Evolutionary conservation across 2,888 invertebrate species (phyloP).

Genomic region (Cynaeus angustus): DNA sequence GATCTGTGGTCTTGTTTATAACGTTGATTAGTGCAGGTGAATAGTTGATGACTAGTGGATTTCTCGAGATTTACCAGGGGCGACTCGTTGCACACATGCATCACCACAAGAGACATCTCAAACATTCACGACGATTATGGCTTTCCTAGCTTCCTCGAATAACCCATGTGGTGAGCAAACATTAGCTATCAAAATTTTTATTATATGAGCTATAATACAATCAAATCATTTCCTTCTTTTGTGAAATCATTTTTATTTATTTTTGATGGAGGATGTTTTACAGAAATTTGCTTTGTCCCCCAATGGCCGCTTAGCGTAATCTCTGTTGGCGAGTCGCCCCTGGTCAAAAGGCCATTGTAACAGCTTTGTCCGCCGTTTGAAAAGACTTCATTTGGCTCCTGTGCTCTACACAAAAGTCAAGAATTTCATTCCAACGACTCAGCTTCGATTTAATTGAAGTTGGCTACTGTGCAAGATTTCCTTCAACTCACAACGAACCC

Average conservation of each 20-base stretch:
- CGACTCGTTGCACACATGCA: constrained; percentile 25
- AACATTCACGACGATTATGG: too few relatives aligned
- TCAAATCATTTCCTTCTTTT: too few relatives aligned
- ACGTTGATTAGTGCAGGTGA: constrained; percentile 67
- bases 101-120: background rate
- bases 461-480: constrained; percentile 63
- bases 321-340: constrained; percentile 44
- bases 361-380: constrained; percentile 64
- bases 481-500: constrained; percentile 15
- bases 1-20: constrained; percentile 63
- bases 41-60: constrained; percentile 67
- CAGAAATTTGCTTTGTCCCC: background rate
- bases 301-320: constrained; percentile 3
- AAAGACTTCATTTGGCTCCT: constrained; percentile 70
- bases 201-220: too few relatives aligned
- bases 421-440: constrained; percentile 65
- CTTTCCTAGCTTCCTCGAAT: too few relatives aligned
- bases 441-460: constrained; percentile 67
- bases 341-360: constrained; percentile 60
- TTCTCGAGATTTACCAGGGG: constrained; percentile 27
- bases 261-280: too few relatives aligned
- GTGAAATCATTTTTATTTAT: too few relatives aligned
- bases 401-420: constrained; percentile 67
- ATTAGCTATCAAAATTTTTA: too few relatives aligned
- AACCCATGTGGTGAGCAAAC: too few relatives aligned